Conservation (phyloP, 2,888 invertebrate species). For the Drosophila mayaguana region DNA sequence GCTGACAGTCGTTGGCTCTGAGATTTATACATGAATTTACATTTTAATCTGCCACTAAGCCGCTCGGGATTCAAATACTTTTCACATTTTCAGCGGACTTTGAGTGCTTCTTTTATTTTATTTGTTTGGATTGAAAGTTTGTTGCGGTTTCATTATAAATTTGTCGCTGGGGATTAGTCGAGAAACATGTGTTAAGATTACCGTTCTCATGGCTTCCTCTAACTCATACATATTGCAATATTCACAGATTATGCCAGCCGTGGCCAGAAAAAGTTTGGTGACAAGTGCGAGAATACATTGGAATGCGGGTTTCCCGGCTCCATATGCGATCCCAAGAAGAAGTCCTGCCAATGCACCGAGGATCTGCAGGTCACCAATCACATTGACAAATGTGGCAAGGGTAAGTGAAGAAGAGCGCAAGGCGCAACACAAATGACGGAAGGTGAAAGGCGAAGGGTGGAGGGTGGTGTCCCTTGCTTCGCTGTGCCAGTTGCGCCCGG, state of each 20-base stretch:
- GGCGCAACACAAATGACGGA: neutral
- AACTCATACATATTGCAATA: neutral
- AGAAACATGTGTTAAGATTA: conserved; percentile 46
- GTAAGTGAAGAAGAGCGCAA: conserved; percentile 86
- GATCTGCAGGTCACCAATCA: conserved; percentile 92
- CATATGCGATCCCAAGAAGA: conserved; percentile 89
- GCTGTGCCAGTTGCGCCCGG: neutral
- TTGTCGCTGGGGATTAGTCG: conserved; percentile 67
- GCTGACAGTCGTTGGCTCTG: conserved; percentile 45
- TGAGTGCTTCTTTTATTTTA: conserved; percentile 16
- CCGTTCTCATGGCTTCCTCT: neutral
- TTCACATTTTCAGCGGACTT: conserved; percentile 41
- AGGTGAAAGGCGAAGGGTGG: neutral
- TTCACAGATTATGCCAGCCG: conserved; percentile 86
- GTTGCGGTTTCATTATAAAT: conserved; percentile 70
- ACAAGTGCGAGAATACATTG: conserved; percentile 89
- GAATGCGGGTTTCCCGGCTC: conserved; percentile 92
- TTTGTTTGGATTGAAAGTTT: conserved; percentile 63
- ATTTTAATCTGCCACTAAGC: conserved; percentile 75
- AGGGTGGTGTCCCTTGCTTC: neutral
- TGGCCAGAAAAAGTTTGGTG: conserved; percentile 90
- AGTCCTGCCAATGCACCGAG: conserved; percentile 90
- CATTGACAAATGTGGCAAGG: conserved; percentile 93
- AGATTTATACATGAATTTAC: conserved; percentile 72
- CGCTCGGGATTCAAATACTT: conserved; percentile 70